Evolutionary conservation across 2,888 invertebrate species (phyloP).

Genomic region (Torymus texanus): DNA sequence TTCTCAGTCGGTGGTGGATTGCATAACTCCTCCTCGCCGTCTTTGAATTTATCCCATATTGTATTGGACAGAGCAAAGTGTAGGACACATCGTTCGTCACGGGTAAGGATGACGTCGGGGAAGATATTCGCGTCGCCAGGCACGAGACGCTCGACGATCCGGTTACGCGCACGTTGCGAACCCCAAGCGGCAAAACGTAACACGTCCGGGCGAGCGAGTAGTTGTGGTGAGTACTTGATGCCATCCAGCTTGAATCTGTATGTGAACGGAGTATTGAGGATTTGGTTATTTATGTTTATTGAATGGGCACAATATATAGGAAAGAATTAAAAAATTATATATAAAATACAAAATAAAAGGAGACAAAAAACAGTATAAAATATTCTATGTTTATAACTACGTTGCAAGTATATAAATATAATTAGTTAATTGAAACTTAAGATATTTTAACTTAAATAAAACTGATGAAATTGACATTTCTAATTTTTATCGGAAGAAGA

Average conservation of each 20-base stretch:
- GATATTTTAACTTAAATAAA: too few species aligned
- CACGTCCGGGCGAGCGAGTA: slow-evolving; percentile 58
- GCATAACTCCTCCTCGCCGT: slow-evolving; percentile 60
- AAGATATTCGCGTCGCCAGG: slow-evolving; percentile 61
- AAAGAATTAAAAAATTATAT: too few species aligned
- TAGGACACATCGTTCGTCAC: slow-evolving; percentile 65
- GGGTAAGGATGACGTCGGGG: slow-evolving; percentile 61
- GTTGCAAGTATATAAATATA: too few species aligned
- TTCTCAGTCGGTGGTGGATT: slow-evolving; percentile 59
- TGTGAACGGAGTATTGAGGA: too few species aligned
- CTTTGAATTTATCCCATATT: slow-evolving; percentile 60
- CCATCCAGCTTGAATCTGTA: slow-evolving; percentile 68
- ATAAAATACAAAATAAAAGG: too few species aligned
- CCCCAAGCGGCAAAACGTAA: slow-evolving; percentile 39
- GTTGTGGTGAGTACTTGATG: slow-evolving; percentile 59
- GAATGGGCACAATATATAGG: too few species aligned
- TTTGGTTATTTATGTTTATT: too few species aligned
- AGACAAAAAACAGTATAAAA: too few species aligned
- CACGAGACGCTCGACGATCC: slow-evolving; percentile 66
- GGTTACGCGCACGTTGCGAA: slow-evolving; percentile 63
- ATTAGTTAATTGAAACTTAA: too few species aligned
- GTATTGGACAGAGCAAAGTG: slow-evolving; percentile 69
- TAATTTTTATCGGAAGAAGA: too few species aligned
- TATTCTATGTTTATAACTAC: too few species aligned
- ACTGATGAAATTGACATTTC: too few species aligned